A percentile compares a stretch with the other conserved stretches of the same genome.
These are phyloP conservation scores for Oryzias melastigma DNA, from an alignment of 2,113 vertebrate genomes.

Conservation along the genomic window DNA sequence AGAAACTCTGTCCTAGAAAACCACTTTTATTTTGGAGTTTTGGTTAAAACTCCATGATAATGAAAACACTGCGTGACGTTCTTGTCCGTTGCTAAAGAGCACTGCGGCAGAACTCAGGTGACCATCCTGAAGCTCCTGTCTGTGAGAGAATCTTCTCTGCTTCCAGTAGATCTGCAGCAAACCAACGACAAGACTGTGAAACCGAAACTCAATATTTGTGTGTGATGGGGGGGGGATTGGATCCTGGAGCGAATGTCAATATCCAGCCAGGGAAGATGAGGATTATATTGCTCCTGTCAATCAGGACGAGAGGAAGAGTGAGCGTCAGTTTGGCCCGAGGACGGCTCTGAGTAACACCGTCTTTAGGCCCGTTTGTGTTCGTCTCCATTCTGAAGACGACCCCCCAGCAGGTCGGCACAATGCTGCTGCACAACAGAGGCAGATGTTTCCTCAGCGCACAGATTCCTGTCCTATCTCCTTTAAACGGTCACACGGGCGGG, in stretches of 20 bases:
- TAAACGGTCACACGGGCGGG: no score
- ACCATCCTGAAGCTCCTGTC: slow-evolving; percentile 47
- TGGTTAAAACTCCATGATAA: no score
- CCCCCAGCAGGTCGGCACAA: slow-evolving; percentile 28
- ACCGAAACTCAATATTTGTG: slow-evolving; percentile 33
- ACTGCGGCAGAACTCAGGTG: slow-evolving; percentile 43
- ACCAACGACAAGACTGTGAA: slow-evolving; percentile 44
- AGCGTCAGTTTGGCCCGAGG: slow-evolving; percentile 39
- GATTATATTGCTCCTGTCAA: slow-evolving; percentile 53
- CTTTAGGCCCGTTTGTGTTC: slow-evolving; percentile 29
- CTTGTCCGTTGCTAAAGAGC: slow-evolving; percentile 42
- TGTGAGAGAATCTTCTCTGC: no score
- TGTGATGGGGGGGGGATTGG: slow-evolving; percentile 22
- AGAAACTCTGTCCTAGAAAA: no score
- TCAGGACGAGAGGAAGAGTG: slow-evolving; percentile 25
- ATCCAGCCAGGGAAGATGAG: slow-evolving; percentile 32
- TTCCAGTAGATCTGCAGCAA: slow-evolving; percentile 43
- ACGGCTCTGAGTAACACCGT: slow-evolving; percentile 21
- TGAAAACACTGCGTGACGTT: slow-evolving; percentile 1
- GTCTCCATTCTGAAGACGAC: slow-evolving; percentile 37
- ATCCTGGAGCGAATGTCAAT: slow-evolving; percentile 46
- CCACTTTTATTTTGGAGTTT: no score
- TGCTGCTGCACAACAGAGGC: neutral
- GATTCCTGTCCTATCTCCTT: no score
- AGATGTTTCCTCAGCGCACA: no score